A percentile compares a stretch with the other conserved stretches of the same genome.
These are phyloP conservation scores for Idaea biselata DNA, from an alignment of 2,888 invertebrate genomes.

Conservation along the genomic window DNA sequence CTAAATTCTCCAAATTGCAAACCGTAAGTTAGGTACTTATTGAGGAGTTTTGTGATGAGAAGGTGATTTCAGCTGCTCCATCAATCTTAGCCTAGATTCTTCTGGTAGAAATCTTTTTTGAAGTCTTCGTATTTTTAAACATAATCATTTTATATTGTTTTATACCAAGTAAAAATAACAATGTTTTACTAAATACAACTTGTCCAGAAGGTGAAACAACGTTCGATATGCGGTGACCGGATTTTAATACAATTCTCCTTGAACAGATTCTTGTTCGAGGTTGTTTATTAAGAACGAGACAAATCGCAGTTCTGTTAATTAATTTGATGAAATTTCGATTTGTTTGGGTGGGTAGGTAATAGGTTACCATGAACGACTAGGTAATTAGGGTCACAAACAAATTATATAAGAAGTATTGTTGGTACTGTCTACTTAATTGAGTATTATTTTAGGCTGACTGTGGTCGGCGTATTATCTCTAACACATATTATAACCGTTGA, in stretches of 20 bases:
- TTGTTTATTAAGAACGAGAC: constrained; percentile 22
- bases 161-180: not conserved
- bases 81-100: too few relatives aligned
- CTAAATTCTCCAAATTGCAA: too few relatives aligned
- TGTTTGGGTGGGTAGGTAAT: not conserved
- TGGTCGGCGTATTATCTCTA: too few relatives aligned
- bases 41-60: too few relatives aligned
- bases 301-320: constrained; percentile 19
- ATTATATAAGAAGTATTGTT: not conserved
- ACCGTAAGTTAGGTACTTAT: too few relatives aligned
- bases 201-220: constrained; percentile 4
- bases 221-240: constrained; percentile 9
- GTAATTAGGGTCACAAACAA: not conserved
- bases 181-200: constrained; percentile 4
- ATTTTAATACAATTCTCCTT: constrained; percentile 20
- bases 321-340: not conserved
- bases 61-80: too few relatives aligned
- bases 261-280: constrained; percentile 23
- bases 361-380: not conserved
- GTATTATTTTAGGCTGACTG: not conserved
- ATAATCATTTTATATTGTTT: not conserved
- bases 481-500: too few relatives aligned
- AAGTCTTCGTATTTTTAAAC: not conserved
- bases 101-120: not conserved
- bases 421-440: not conserved